Base-by-base conservation (phyloP, 2,888 invertebrate genomes). In the Melinaea menophilus region DNA sequence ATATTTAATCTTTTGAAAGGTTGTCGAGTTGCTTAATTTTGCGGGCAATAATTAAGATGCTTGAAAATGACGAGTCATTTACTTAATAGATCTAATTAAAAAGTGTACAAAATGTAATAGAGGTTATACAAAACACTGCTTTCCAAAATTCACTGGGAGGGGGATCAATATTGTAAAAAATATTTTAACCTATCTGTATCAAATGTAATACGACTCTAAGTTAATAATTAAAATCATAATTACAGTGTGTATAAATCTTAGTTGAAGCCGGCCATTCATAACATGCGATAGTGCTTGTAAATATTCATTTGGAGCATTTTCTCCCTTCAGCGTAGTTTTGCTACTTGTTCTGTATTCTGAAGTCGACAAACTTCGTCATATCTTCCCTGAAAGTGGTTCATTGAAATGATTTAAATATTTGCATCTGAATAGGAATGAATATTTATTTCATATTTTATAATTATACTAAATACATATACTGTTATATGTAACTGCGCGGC, bases 221-320 rank as follows among this genome's bases (percentile, higher is more conserved):
- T 51, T 5, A 51, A 51, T 51, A 9, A 51, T 31, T 31, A 2
- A 7, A 22, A 7, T 51, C 5, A 51, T 51, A 11, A 51, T 51
- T 31, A 31, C 31, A 31, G 51, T 51, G 51, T 31, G 31, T 11
- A 51, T 22, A 51, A 51, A n/a, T 51, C 31, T 51, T 51, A 51
- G 5, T 51, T 51, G 5, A 51, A 5, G 11, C 5, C 51, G n/a
- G 51, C 31, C 51, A 51, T 60, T 61, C 56, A 62, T 68, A 63
- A 59, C 61, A 63, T 61, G 63, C 63, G 63, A 65, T 55, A 63
- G 63, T 58, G 55, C 57, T 55, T 55, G 65, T 61, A 68, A 68
- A 65, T 65, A 68, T 68, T 68, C 65, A 68, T 65, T 65, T 60
- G 58, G 47, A 61, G 55, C 58, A 51, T 58, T 22, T 62, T 60